Evolutionary conservation across 1,140 invertebrate genomes (phyloP).

Genomic region (Eurosta solidaginis): DNA sequence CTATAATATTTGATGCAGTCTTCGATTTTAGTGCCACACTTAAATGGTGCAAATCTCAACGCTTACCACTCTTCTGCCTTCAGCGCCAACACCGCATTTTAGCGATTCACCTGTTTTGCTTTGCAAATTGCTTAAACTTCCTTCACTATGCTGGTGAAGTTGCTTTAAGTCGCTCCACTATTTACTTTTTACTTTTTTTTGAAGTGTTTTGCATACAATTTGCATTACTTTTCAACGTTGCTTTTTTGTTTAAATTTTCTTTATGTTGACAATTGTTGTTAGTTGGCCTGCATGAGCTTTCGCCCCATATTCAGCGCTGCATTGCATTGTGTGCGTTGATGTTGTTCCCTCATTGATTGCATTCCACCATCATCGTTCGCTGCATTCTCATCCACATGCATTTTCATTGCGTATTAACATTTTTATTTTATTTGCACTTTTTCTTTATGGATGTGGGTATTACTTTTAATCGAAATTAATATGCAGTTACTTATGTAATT

Average conservation of each 20-base stretch:
- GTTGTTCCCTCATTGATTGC: neutral
- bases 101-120: neutral
- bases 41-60: no score
- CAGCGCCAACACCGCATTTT: neutral
- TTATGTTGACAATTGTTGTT: no score
- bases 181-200: no score
- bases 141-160: neutral
- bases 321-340: neutral
- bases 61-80: no score
- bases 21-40: no score
- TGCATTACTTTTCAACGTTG: constrained; percentile 13
- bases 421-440: constrained; percentile 9
- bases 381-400: neutral
- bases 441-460: neutral
- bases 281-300: neutral
- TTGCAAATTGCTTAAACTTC: neutral
- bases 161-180: no score
- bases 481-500: constrained; percentile 5
- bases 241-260: neutral
- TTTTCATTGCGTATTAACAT: neutral
- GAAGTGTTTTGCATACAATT: constrained; percentile 27
- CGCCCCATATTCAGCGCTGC: neutral
- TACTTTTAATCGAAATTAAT: neutral
- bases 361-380: neutral
- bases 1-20: no score